Conservation (phyloP, 2,797 vertebrate genomes). For the Benthosema pterotum region DNA sequence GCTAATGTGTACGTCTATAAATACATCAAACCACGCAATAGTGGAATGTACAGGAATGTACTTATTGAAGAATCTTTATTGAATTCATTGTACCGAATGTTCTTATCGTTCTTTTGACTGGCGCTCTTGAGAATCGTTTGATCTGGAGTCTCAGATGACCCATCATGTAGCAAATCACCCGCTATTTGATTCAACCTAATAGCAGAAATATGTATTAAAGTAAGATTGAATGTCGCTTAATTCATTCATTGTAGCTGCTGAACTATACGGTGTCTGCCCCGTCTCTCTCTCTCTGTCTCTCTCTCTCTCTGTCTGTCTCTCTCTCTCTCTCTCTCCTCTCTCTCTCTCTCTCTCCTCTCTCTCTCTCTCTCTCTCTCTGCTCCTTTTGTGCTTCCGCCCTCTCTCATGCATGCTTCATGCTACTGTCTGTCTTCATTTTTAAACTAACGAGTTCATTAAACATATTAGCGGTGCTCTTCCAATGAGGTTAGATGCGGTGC, state of each 20-base stretch:
- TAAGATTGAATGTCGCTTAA: background rate
- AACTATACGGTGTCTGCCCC: constrained; percentile 22
- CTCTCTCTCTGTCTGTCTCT: background rate
- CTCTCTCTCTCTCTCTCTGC: background rate
- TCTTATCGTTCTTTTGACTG: constrained; percentile 21
- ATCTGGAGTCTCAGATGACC: constrained; percentile 14
- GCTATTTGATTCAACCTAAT: constrained; percentile 47
- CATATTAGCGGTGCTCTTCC: constrained; percentile 70
- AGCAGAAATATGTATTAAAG: constrained; percentile 34
- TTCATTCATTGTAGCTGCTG: background rate
- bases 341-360: background rate
- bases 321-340: no score
- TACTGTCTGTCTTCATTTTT: constrained; percentile 76
- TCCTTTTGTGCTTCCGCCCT: constrained; percentile 53
- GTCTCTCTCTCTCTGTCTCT: background rate
- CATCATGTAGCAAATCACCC: constrained; percentile 29
- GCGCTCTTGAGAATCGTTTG: constrained; percentile 26
- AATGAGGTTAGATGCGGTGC: constrained; percentile 54
- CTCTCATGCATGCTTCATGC: constrained; percentile 41
- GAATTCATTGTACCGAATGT: constrained; percentile 9
- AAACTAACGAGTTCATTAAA: constrained; percentile 78
- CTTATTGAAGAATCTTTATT: no score
- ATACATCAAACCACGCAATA: constrained; percentile 8
- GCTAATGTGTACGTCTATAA: no score
- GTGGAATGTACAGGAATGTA: constrained; percentile 12